These are phyloP conservation scores for Porites cylindrica DNA, from an alignment of 92 coral and sea anemone species.

Conservation along the genomic window DNA sequence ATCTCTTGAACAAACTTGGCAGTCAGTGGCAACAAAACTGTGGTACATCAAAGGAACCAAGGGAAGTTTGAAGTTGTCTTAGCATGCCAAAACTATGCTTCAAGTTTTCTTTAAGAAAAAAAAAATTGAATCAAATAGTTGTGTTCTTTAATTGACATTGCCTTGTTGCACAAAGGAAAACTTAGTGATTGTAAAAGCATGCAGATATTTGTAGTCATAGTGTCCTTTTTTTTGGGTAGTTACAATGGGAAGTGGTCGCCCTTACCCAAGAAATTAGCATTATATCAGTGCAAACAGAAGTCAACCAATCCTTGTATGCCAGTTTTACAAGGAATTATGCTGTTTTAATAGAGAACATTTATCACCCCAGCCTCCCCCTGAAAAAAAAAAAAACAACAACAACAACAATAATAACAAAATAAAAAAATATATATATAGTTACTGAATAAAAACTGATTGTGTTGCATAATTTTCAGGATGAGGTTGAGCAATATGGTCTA, in stretches of 20 bases:
- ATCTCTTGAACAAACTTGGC: conserved; percentile 9
- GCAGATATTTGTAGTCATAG: conserved; percentile 8
- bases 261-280: conserved; percentile 11
- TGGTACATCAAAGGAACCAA: too few species aligned
- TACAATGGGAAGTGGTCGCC: conserved; percentile 12
- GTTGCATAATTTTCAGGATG: conserved; percentile 22
- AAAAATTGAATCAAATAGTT: not conserved
- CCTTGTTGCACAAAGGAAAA: conserved; percentile 12
- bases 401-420: not conserved
- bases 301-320: conserved; percentile 14
- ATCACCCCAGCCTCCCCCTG: conserved; percentile 11
- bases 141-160: conserved; percentile 7
- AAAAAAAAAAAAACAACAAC: not conserved
- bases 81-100: too few species aligned
- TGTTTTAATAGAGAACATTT: not conserved
- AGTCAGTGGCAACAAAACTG: too few species aligned
- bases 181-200: conserved; percentile 5
- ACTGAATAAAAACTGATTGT: not conserved
- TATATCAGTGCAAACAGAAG: conserved; percentile 12
- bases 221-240: conserved; percentile 1
- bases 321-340: not conserved
- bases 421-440: too few species aligned
- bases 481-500: conserved; percentile 20
- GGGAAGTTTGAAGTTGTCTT: too few species aligned
- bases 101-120: not conserved